Evolutionary conservation across 2,888 invertebrate species (phyloP).

Genomic region (Dorcus hopei): DNA sequence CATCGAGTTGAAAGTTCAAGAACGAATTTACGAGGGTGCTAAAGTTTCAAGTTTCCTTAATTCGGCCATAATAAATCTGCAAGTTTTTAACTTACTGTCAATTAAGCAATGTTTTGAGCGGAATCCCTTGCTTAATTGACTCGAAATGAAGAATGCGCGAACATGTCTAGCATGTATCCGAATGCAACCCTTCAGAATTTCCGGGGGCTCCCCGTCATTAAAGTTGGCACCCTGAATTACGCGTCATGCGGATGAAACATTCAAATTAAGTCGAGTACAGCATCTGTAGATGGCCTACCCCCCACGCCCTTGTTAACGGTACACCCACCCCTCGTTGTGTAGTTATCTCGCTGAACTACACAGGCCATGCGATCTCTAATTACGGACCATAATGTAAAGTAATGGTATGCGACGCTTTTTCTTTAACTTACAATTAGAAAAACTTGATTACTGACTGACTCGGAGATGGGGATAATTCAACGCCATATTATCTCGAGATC

Average conservation of each 20-base stretch:
- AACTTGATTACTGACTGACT: conserved; percentile 15
- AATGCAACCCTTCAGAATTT: neutral
- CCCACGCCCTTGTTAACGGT: conserved; percentile 21
- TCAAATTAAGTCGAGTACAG: conserved; percentile 27
- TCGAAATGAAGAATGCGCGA: conserved; percentile 4
- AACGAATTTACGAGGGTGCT: neutral
- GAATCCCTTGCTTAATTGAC: conserved; percentile 4
- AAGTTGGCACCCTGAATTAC: conserved; percentile 1
- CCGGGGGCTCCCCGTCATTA: neutral
- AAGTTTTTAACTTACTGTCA: conserved; percentile 3
- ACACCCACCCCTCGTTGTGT: conserved; percentile 13
- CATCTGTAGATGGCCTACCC: conserved; percentile 20
- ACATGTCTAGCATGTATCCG: conserved; percentile 1
- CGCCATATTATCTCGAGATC: conserved; percentile 28
- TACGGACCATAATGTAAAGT: conserved; percentile 18
- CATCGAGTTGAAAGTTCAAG: neutral
- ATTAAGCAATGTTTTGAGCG: neutral
- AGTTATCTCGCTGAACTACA: conserved; percentile 24
- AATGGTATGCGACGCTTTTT: conserved; percentile 22
- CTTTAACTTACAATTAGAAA: conserved; percentile 18
- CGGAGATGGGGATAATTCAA: conserved; percentile 21
- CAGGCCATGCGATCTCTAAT: conserved; percentile 22
- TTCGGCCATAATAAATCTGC: neutral
- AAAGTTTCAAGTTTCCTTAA: neutral
- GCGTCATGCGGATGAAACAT: conserved; percentile 20